Conservation (phyloP, 2,797 vertebrate genomes). For the Alauda arvensis region DNA sequence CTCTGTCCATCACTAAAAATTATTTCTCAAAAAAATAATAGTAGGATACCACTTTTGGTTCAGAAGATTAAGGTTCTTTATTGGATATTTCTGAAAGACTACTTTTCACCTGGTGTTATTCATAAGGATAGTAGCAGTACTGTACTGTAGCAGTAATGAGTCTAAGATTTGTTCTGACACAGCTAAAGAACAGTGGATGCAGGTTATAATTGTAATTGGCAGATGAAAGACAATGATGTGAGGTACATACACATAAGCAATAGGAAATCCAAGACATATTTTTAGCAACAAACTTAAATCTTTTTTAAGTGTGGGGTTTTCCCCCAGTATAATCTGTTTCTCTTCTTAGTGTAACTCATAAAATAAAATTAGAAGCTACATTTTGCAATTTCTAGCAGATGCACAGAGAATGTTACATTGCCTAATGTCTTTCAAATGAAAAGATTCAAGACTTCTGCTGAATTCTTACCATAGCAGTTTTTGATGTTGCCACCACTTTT, state of each 20-base stretch:
- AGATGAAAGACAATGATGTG: background rate
- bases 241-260: background rate
- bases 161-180: background rate
- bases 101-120: background rate
- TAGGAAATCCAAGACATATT: background rate
- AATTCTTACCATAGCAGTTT: constrained; percentile 72
- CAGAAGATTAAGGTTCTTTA: background rate
- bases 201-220: background rate
- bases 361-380: background rate
- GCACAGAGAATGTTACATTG: background rate
- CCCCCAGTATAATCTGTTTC: background rate
- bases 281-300: background rate
- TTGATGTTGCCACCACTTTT: constrained; percentile 58
- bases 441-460: background rate
- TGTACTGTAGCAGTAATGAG: background rate
- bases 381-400: background rate
- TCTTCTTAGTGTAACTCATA: background rate
- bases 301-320: background rate
- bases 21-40: background rate
- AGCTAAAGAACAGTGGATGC: background rate
- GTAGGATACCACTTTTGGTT: background rate
- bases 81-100: background rate
- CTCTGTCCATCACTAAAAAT: background rate
- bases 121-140: background rate
- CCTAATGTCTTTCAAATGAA: accelerated